These are phyloP conservation scores for Bujurquina vittata DNA, from an alignment of 2,113 vertebrate genomes.

Conservation along the genomic window DNA sequence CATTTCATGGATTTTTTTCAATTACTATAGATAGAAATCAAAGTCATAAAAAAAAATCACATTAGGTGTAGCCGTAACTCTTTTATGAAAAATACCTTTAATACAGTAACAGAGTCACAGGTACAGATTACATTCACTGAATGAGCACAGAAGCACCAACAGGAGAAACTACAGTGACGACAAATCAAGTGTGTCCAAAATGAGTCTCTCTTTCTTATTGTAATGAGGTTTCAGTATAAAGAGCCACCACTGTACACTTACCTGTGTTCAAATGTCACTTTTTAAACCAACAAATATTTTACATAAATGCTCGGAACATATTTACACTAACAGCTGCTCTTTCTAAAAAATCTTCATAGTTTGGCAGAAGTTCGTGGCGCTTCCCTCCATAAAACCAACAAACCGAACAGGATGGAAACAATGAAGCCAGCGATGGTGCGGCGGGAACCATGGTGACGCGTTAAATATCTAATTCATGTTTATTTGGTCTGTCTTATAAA, in stretches of 20 bases:
- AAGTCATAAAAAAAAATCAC: not conserved
- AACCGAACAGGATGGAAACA: not conserved
- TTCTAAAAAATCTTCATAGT: not conserved
- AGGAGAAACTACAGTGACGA: slow-evolving; percentile 24
- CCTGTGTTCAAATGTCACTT: not conserved
- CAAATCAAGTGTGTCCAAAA: slow-evolving; percentile 10
- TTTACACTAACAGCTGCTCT: slow-evolving; percentile 23
- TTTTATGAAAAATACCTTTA: slow-evolving; percentile 55
- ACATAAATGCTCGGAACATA: not conserved
- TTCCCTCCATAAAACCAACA: not conserved
- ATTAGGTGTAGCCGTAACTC: not conserved
- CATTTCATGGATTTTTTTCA: not conserved
- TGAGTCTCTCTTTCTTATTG: not conserved
- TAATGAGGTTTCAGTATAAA: slow-evolving; percentile 41
- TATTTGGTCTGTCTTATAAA: not conserved
- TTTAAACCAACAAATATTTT: slow-evolving; percentile 11
- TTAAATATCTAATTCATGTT: not conserved
- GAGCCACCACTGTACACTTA: slow-evolving; percentile 33
- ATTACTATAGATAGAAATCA: not conserved
- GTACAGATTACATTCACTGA: slow-evolving; percentile 25
- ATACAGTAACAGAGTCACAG: slow-evolving; percentile 11
- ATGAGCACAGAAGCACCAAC: slow-evolving; percentile 43
- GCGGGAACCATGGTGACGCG: not conserved
- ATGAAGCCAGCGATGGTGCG: not conserved
- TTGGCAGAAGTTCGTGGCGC: not conserved